Evolutionary conservation across 2,888 invertebrate species (phyloP), one percentile per base, ranked within the genome.

Genomic region (Hofmannophila pseudospretella): DNA sequence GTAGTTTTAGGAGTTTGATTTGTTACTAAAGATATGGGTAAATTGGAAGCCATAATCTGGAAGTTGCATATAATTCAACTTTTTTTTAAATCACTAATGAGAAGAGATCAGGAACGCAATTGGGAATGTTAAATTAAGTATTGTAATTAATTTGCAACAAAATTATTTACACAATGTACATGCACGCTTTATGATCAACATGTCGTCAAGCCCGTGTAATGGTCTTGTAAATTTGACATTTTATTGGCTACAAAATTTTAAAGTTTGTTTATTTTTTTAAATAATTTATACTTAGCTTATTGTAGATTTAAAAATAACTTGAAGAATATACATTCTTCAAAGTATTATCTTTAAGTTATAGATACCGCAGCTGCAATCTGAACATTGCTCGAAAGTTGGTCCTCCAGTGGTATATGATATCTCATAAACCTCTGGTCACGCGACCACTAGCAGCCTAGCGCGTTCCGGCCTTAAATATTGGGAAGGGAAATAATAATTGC

Each of bases 401-500:
- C 16, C n/a, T n/a, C n/a, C n/a, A 2, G 40, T 40, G 40, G 36
- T 41, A 41, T 37, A 41, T 34, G 41, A 37, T 41, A 41, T 16
- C 9, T 13, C 34, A 41, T 41, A 41, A 41, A 41, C 22, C 37
- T 34, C 29, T 11, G 41, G 35, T 38, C 41, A 37, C 41, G 41
- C 41, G 32, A 41, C 29, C 22, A 9, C 22, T 34, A 32, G 40
- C 19, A 31, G 36, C 40, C 34, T 36, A 40, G 36, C 29, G 36
- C 36, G 33, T 34, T 38, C 25, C 37, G 34, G 39, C 40, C 49
- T 46, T 52, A 42, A 43, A 55, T 53, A 51, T 54, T 55, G 51
- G 59, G 55, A 55, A 51, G 54, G 51, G 57, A 51, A 59, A 68
- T 67, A 77, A 73, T 81, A 81, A 82, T 81, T 77, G 81, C 77